A percentile compares a stretch with the other conserved stretches of the same genome.
These are phyloP conservation scores for Craniophora ligustri DNA, from an alignment of 2,888 invertebrate species.

Conservation along the genomic window DNA sequence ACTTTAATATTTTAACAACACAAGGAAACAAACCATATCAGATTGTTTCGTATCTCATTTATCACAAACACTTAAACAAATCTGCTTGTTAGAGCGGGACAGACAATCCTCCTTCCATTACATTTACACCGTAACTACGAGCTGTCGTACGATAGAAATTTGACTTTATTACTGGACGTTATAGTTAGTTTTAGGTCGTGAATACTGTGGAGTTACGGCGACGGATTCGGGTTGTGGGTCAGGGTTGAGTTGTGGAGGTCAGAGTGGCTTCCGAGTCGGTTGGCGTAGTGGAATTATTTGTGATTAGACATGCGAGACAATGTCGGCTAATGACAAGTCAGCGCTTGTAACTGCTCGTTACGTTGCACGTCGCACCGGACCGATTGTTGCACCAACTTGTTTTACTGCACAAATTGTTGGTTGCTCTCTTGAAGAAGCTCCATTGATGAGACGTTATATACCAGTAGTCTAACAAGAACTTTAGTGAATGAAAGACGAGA, in stretches of 20 bases:
- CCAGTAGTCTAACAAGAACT: no score
- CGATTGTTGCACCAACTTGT: background rate
- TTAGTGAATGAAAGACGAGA: no score
- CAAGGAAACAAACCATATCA: constrained; percentile 36
- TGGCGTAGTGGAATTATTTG: constrained; percentile 21
- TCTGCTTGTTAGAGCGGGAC: constrained; percentile 37
- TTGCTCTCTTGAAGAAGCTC: no score
- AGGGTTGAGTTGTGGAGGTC: constrained; percentile 46
- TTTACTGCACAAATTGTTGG: no score
- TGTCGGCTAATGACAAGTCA: constrained; percentile 14
- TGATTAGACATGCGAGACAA: constrained; percentile 37
- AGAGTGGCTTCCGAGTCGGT: constrained; percentile 31
- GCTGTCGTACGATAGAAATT: constrained; percentile 2
- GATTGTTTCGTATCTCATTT: constrained; percentile 44
- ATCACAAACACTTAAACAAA: constrained; percentile 42
- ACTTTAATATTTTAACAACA: constrained; percentile 32
- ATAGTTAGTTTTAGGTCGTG: constrained; percentile 14
- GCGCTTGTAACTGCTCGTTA: background rate
- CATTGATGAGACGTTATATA: no score
- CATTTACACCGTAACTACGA: constrained; percentile 13
- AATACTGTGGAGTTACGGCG: background rate
- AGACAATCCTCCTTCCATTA: constrained; percentile 1
- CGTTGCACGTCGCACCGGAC: background rate
- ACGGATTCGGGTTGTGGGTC: constrained; percentile 32
- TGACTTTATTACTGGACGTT: constrained; percentile 2